These are phyloP conservation scores for Lophura nycthemera DNA, from an alignment of 2,113 vertebrate species.

Conservation along the genomic window DNA sequence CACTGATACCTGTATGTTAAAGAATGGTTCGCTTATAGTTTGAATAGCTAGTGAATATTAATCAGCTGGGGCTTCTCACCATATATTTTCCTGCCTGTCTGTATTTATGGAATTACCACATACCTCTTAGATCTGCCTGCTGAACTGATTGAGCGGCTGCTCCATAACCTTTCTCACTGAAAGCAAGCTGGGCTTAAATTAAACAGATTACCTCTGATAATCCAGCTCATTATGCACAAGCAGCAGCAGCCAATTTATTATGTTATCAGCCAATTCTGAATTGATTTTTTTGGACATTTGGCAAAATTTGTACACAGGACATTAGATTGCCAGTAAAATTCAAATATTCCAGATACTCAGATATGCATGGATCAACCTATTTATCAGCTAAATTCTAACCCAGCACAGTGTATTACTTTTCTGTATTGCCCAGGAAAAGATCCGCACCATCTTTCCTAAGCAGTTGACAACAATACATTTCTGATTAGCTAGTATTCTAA, in stretches of 20 bases:
- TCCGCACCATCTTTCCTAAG: not conserved
- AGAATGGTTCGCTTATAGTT: not conserved
- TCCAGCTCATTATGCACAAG: not conserved
- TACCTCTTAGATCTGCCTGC: not conserved
- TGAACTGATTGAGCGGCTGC: not conserved
- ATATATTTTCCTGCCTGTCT: not conserved
- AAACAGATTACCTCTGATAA: constrained; percentile 24
- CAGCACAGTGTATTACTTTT: not conserved
- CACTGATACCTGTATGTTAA: not conserved
- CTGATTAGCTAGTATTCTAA: not conserved
- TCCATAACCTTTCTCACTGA: constrained; percentile 18
- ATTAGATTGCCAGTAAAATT: not conserved
- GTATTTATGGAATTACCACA: not conserved
- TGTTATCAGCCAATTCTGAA: not conserved
- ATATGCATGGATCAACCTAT: not conserved
- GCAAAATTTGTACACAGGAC: not conserved
- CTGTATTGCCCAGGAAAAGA: not conserved
- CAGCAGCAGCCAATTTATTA: not conserved
- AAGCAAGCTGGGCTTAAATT: constrained; percentile 41
- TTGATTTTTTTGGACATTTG: not conserved
- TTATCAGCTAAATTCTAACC: not conserved
- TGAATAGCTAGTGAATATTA: not conserved
- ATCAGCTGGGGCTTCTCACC: not conserved
- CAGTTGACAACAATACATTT: not conserved
- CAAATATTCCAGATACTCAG: not conserved